A percentile compares a stretch with the other conserved stretches of the same genome.
Conservation (phyloP, 2,888 invertebrate genomes). For the Acrobasis suavella region DNA sequence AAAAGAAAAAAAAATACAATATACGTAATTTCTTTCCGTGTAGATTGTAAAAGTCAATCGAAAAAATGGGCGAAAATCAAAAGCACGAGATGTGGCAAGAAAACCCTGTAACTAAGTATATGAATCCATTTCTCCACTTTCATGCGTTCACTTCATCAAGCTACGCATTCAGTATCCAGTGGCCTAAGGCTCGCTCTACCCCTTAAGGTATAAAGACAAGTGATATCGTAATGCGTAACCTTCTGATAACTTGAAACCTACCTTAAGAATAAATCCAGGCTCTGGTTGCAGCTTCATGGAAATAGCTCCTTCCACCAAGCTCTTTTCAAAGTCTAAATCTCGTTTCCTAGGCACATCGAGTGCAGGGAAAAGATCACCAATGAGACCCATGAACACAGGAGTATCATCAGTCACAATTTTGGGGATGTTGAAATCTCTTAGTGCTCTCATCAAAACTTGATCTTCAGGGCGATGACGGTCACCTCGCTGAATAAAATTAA, state of each 20-base stretch:
- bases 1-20: not conserved
- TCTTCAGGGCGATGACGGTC: constrained; percentile 92
- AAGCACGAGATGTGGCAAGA: too few relatives aligned
- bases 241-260: constrained; percentile 42
- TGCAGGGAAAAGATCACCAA: constrained; percentile 96
- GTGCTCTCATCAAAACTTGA: constrained; percentile 95
- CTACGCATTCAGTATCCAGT: too few relatives aligned
- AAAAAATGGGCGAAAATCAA: too few relatives aligned
- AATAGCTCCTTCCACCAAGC: constrained; percentile 88
- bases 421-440: constrained; percentile 96
- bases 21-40: not conserved
- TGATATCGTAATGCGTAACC: too few relatives aligned
- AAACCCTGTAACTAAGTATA: too few relatives aligned
- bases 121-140: too few relatives aligned
- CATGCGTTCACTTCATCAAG: too few relatives aligned
- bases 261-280: constrained; percentile 92
- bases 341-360: constrained; percentile 95
- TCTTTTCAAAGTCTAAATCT: constrained; percentile 91
- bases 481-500: constrained; percentile 74
- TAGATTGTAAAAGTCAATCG: too few relatives aligned
- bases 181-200: too few relatives aligned
- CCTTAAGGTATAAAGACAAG: too few relatives aligned
- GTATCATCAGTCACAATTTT: constrained; percentile 97
- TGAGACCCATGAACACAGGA: constrained; percentile 96
- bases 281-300: constrained; percentile 95